These are phyloP conservation scores for Aphidius gifuensis DNA, from an alignment of 1,140 invertebrate species.

Conservation along the genomic window DNA sequence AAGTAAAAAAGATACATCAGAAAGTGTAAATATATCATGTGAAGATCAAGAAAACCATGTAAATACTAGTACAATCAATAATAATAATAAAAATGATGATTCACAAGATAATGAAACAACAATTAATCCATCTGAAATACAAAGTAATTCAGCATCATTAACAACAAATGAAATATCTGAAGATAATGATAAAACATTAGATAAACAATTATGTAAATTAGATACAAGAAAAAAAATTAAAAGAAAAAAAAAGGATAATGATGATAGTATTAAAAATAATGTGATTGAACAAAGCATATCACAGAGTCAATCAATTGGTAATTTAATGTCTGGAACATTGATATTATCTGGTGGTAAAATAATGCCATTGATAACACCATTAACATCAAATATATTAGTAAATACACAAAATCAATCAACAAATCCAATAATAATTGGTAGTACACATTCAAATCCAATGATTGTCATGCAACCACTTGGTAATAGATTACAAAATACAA, in stretches of 20 bases:
- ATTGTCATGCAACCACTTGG: constrained; percentile 49
- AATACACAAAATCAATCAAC: constrained; percentile 40
- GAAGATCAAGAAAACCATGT: constrained; percentile 53
- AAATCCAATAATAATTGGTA: constrained; percentile 49
- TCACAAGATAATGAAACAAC: background rate
- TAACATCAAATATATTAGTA: constrained; percentile 49
- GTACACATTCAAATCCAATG: constrained; percentile 49
- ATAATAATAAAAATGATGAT: constrained; percentile 24
- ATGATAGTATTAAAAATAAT: constrained; percentile 35
- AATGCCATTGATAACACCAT: constrained; percentile 46
- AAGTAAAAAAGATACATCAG: constrained; percentile 28
- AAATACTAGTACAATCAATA: constrained; percentile 37
- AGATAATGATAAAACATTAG: constrained; percentile 15
- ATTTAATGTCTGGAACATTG: constrained; percentile 43
- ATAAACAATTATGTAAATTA: constrained; percentile 28
- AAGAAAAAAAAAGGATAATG: constrained; percentile 30
- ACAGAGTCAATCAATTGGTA: constrained; percentile 38
- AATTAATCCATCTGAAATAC: constrained; percentile 7
- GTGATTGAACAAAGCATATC: background rate
- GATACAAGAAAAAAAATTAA: constrained; percentile 29
- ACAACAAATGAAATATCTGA: constrained; percentile 7
- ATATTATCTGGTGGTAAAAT: constrained; percentile 49
- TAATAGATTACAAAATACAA: constrained; percentile 42
- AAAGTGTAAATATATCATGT: constrained; percentile 32
- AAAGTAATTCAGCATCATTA: constrained; percentile 7